Base-by-base conservation (phyloP, 2,113 vertebrate species). In the Zootoca vivipara region DNA sequence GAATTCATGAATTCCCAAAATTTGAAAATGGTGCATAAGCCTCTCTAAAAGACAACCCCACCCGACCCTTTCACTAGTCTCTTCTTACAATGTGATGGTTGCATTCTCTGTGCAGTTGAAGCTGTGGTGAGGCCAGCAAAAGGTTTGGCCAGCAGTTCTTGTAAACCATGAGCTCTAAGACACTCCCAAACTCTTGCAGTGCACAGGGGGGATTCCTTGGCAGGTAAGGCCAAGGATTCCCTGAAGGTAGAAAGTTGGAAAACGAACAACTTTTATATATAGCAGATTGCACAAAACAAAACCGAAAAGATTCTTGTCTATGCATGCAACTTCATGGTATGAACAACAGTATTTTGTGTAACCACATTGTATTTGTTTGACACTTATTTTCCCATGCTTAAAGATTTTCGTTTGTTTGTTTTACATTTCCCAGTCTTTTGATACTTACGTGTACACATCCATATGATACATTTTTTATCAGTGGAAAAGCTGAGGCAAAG, bases 351-450 rank as follows among this genome's bases (percentile, higher is more conserved):
- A 28, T 46, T 10, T 65, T 58, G 65, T 0, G 0, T n/a, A 4
- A 77, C 46, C 52, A 7, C 72, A 80, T 62, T 5, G 18, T 30
- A 28, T 79, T 92, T 92, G 72, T 56, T 82, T 74, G 4, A 62
- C 85, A 90, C 4, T 24, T 70, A 69, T 38, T 92, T 35, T 67
- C 35, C 40, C 20, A 7, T 83, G 86, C 40, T 86, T 65, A 83
- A 42, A 42, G 52, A 46, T 64, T 52, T 46, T 12, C 12, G 1
- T 72, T 6, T 79, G 30, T 73, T 69, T 69, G 72, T 83, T 40
- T 67, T 7, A 30, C 38, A 87, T 90, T 15, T 84, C 78, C 74
- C 10, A 35, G 26, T 84, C 92, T 91, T 58, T 40, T 88, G 30
- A 79, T 78, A 87, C 18, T 38, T 20, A 26, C 46, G 10, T 52